These are phyloP conservation scores for Escarpia spicata DNA, from an alignment of 2,888 invertebrate genomes.

Conservation along the genomic window DNA sequence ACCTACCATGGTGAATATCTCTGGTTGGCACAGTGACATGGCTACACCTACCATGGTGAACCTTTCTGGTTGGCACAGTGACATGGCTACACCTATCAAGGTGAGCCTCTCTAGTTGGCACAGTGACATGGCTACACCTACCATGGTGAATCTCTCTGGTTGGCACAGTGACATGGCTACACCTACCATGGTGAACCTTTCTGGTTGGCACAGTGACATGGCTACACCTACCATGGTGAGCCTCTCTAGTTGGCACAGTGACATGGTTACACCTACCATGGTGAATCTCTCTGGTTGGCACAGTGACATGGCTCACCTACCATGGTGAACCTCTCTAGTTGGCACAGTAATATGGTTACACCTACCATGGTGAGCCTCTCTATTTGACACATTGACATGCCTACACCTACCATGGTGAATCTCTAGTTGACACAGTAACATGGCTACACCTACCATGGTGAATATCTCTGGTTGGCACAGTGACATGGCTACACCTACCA, in stretches of 20 bases:
- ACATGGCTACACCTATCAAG: background rate
- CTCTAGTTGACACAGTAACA: background rate
- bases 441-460: background rate
- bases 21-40: no score
- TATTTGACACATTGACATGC: background rate
- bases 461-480: background rate
- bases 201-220: background rate
- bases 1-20: slow-evolving; percentile 28
- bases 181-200: background rate
- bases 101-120: background rate
- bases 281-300: no score
- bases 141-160: background rate
- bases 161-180: background rate
- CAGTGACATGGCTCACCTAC: no score
- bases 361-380: no score
- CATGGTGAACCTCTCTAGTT: no score
- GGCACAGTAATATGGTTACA: no score
- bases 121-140: background rate
- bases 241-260: no score
- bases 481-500: background rate
- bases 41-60: slow-evolving; percentile 64
- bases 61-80: slow-evolving; percentile 61
- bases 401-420: background rate
- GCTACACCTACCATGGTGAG: no score
- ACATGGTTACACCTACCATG: no score